Conservation (phyloP, 2,797 vertebrate species). For the Allobates femoralis region DNA sequence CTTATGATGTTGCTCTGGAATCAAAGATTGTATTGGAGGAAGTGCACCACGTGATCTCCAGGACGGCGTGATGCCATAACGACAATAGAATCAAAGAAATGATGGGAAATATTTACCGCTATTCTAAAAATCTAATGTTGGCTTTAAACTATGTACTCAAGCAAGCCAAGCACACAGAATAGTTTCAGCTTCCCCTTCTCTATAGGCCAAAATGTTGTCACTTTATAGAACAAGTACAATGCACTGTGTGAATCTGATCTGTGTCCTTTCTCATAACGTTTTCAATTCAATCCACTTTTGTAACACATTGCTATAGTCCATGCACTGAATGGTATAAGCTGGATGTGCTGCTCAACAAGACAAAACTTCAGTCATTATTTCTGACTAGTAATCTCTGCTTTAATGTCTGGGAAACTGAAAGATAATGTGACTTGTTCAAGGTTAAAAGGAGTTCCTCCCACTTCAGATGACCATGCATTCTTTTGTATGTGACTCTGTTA, state of each 20-base stretch:
- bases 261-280: not conserved
- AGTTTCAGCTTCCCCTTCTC: not conserved
- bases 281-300: not conserved
- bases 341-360: not conserved
- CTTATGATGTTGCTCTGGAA: too few relatives aligned
- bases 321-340: not conserved
- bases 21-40: too few relatives aligned
- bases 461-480: constrained; percentile 54
- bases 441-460: constrained; percentile 37
- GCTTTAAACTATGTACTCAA: not conserved
- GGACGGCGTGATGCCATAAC: too few relatives aligned
- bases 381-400: constrained; percentile 31
- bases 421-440: constrained; percentile 46
- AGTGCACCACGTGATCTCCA: too few relatives aligned
- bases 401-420: constrained; percentile 52
- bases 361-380: constrained; percentile 32
- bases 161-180: not conserved
- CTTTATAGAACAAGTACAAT: too few relatives aligned
- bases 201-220: not conserved
- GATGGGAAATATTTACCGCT: not conserved
- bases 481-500: constrained; percentile 44
- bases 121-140: not conserved
- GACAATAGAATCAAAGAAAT: not conserved
- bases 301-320: not conserved
- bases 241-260: not conserved